Conservation (phyloP, 2,113 vertebrate genomes). For the Ctenomys sociabilis region DNA sequence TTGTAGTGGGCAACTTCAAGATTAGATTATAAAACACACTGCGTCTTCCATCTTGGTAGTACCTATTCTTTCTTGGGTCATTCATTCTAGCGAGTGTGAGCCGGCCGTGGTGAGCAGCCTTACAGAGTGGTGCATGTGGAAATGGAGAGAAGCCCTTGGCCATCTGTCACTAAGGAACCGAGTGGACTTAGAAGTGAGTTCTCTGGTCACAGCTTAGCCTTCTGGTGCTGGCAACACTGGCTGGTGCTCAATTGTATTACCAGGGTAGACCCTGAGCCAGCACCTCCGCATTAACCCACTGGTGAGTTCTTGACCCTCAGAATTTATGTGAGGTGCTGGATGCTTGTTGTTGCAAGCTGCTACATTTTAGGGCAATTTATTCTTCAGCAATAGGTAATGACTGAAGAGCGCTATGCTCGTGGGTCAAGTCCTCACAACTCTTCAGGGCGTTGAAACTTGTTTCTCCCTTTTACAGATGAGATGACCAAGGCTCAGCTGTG, state of each 20-base stretch:
- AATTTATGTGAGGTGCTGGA: background rate
- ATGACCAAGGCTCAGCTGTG: background rate
- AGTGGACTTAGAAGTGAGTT: background rate
- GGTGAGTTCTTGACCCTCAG: background rate
- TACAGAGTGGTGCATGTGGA: background rate
- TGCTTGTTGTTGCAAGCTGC: background rate
- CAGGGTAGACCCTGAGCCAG: background rate
- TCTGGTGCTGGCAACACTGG: background rate
- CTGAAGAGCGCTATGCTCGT: background rate
- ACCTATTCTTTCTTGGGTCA: background rate
- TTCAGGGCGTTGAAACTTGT: background rate
- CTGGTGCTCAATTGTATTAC: background rate
- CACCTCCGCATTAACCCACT: background rate
- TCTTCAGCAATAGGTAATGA: background rate
- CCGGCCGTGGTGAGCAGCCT: background rate
- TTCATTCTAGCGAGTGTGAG: background rate
- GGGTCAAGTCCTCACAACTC: background rate
- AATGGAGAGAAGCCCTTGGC: background rate
- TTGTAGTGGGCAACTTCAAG: background rate
- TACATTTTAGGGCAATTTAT: background rate
- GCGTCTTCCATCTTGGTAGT: background rate
- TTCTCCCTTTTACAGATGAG: constrained; percentile 36
- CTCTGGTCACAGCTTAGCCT: background rate
- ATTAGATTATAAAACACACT: background rate
- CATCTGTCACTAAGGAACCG: background rate